These are phyloP conservation scores for Antedon mediterranea DNA, from an alignment of 53 echinoderm and acorn worm genomes.

Conservation along the genomic window DNA sequence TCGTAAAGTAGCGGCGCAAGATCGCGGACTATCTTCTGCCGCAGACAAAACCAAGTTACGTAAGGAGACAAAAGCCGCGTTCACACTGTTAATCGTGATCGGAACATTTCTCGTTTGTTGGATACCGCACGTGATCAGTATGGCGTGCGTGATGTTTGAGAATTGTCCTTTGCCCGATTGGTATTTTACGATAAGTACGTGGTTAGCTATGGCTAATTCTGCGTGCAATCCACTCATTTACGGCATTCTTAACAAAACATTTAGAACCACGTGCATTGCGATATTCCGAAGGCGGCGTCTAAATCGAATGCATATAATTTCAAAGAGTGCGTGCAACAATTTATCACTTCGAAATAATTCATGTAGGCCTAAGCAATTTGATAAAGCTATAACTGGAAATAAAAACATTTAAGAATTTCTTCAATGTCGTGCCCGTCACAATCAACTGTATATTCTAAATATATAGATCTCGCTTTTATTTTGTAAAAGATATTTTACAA, in stretches of 20 bases:
- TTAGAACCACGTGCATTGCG: no score
- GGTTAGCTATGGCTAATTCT: slow-evolving; percentile 70
- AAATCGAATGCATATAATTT: no score
- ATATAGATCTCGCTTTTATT: no score
- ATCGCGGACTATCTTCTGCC: not conserved
- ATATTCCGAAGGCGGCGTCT: no score
- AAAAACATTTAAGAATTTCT: no score
- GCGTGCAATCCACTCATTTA: slow-evolving; percentile 78
- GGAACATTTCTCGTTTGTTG: slow-evolving; percentile 80
- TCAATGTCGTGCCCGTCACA: no score
- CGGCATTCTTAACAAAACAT: slow-evolving; percentile 15
- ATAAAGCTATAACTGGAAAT: no score
- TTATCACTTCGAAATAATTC: no score
- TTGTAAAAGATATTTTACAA: no score
- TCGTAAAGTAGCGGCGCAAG: slow-evolving; percentile 23
- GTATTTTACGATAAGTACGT: slow-evolving; percentile 39
- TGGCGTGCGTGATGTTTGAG: slow-evolving; percentile 41
- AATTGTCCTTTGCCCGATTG: slow-evolving; percentile 29
- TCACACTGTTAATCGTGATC: slow-evolving; percentile 58
- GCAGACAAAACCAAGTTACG: slow-evolving; percentile 21
- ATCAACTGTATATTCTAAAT: no score
- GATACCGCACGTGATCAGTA: slow-evolving; percentile 42
- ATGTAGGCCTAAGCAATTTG: no score
- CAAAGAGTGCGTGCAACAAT: no score
- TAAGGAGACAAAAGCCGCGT: slow-evolving; percentile 62